phyloP scores from a whole-genome alignment of 2,113 vertebrate species.

The Acanthisitta chloris region DNA sequence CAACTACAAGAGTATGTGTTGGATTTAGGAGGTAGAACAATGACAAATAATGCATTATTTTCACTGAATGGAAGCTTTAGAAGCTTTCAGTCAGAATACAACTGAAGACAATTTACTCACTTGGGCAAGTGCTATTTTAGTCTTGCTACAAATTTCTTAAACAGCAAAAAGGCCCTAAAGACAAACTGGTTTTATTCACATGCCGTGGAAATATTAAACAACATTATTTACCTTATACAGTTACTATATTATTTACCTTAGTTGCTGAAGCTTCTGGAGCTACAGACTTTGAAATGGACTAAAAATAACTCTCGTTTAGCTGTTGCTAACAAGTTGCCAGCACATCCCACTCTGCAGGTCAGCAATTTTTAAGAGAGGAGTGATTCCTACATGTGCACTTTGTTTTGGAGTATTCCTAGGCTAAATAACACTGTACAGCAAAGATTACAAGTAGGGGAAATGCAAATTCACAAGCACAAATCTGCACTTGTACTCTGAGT shows the following conservation, averaged over 20 bases:
- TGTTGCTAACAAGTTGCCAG: neutral
- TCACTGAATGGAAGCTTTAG: neutral
- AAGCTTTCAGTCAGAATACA: neutral
- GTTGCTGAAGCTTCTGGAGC: neutral
- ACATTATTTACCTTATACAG: neutral
- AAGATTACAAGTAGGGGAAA: neutral
- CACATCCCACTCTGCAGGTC: neutral
- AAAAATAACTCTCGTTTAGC: neutral
- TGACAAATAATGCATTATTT: neutral
- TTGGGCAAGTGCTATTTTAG: neutral
- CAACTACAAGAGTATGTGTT: neutral
- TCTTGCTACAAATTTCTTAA: neutral
- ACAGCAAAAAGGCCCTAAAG: neutral
- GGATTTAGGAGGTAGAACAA: neutral
- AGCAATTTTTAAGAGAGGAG: neutral
- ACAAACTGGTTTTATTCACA: neutral
- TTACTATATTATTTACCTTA: neutral
- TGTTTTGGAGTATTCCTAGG: neutral
- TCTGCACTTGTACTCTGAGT: neutral
- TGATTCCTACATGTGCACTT: neutral
- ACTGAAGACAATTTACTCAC: neutral
- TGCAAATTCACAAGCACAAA: neutral
- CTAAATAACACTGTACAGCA: neutral
- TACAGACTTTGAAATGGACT: neutral
- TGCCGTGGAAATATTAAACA: neutral